Evolutionary conservation across 2,113 vertebrate species (phyloP), one percentile per base, ranked within the genome.

Genomic region (Holacanthus passer): DNA sequence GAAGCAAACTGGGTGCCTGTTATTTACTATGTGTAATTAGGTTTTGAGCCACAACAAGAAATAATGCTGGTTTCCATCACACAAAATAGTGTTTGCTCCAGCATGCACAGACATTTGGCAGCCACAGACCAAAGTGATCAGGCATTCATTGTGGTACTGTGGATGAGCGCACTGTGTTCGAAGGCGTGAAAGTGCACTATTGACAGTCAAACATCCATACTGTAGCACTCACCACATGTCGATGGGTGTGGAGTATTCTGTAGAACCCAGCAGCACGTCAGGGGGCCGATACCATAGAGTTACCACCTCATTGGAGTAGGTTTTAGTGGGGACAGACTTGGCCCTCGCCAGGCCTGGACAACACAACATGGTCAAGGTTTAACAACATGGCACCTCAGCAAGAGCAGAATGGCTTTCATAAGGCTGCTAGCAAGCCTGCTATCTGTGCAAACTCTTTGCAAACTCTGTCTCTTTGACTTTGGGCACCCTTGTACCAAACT

Each of bases 281-380:
- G 98, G 98, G 10, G 98, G 98, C 12, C 98, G 95, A 89, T 99
- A 99, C 98, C 98, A 99, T 4, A 98, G 93, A 4, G 98, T 99
- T 65, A 99, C 98, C 90, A 99, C 98, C 92, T 99, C 98, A 9
- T 99, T 99, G 88, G 98, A 99, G 65, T 99, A 99, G 0, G 98
- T 99, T 93, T 99, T 99, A 0, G 98, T 99, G 14, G 98, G 98
- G 76, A 99, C 98, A 0, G 98, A 99, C 89, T 99, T 98, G 78
- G 98, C 98, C 86, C 98, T 94, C 50, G 98, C 98, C 62, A 99
- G 90, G 35, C 98, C 98, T 99, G 87, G 29, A 78, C 41, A 77
- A 86, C 45, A 73, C 22, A 68, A 55, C 45, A 63, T 9, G 0
- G 10, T 45, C 22, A 65, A 17, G 41, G n/a, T 63, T 69, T 22